Conservation (phyloP, 2,113 vertebrate species). For the Oreocharis arfaki region DNA sequence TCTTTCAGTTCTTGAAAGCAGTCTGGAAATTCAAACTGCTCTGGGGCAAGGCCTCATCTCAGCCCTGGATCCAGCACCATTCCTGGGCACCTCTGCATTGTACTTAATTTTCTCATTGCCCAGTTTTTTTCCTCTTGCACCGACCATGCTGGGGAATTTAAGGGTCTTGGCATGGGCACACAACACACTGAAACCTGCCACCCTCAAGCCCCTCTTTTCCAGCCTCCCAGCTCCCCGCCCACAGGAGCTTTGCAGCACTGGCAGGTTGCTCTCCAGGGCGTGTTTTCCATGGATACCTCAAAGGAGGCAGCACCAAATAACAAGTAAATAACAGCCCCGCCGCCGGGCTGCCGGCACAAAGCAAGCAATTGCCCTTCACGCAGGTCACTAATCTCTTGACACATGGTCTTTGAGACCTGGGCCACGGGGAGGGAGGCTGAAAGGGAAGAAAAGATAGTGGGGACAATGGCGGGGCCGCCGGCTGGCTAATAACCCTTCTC, state of each 20-base stretch:
- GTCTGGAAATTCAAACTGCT: neutral
- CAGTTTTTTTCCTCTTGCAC: neutral
- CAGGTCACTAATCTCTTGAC: slow-evolving; percentile 56
- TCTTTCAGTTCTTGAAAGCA: neutral
- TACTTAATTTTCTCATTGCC: accelerated
- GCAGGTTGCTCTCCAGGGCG: neutral
- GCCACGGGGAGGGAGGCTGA: neutral
- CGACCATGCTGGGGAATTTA: accelerated
- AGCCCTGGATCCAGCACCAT: neutral
- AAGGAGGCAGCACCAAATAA: neutral
- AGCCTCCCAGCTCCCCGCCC: neutral
- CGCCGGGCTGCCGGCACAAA: slow-evolving; percentile 5
- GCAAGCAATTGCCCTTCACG: neutral
- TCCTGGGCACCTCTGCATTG: neutral
- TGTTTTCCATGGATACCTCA: slow-evolving; percentile 6
- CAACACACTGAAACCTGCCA: accelerated
- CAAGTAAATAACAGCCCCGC: slow-evolving; percentile 1
- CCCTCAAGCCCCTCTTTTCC: neutral
- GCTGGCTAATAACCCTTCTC: neutral
- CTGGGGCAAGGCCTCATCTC: neutral
- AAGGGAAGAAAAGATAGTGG: slow-evolving; percentile 25
- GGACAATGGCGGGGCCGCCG: neutral
- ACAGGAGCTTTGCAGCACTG: accelerated
- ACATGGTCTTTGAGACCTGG: slow-evolving; percentile 34
- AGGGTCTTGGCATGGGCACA: accelerated